Conservation (phyloP, 2,888 invertebrate genomes). For the Ormyrus nitidulus region DNA sequence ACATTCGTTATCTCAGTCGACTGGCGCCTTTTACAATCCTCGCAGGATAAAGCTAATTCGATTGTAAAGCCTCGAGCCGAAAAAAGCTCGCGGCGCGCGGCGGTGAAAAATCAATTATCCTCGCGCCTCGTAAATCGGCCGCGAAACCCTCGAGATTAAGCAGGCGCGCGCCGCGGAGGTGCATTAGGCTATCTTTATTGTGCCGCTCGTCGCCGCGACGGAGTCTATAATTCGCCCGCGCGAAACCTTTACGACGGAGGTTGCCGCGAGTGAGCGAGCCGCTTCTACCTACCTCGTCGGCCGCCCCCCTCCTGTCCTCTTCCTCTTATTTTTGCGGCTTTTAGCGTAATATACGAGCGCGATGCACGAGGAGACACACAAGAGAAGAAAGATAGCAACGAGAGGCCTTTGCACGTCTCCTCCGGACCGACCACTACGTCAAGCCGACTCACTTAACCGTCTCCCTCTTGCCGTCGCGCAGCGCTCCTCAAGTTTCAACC, state of each 20-base stretch:
- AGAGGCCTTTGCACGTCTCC: constrained; percentile 26
- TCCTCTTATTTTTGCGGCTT: constrained; percentile 32
- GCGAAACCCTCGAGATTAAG: constrained; percentile 47
- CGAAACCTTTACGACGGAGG: not conserved
- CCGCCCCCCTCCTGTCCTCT: too few relatives aligned
- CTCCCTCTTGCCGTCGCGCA: constrained; percentile 6
- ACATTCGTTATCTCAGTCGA: constrained; percentile 18
- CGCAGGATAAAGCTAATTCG: constrained; percentile 49
- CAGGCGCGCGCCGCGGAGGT: constrained; percentile 19
- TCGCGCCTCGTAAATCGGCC: constrained; percentile 45
- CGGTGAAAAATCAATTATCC: constrained; percentile 48
- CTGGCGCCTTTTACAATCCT: constrained; percentile 17
- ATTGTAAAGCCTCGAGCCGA: constrained; percentile 17
- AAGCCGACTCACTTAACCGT: constrained; percentile 33
- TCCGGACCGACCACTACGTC: constrained; percentile 19
- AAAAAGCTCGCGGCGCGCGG: constrained; percentile 4
- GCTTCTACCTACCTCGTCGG: not conserved
- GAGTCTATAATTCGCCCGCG: constrained; percentile 2
- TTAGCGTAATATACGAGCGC: constrained; percentile 45
- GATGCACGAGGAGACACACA: constrained; percentile 27
- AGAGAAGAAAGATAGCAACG: constrained; percentile 1
- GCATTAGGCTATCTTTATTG: constrained; percentile 51
- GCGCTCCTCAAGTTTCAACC: too few relatives aligned
- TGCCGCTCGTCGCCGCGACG: constrained; percentile 2
- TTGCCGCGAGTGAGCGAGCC: not conserved